Evolutionary conservation across 2,113 vertebrate genomes (phyloP).

Genomic region (Plestiodon gilberti): DNA sequence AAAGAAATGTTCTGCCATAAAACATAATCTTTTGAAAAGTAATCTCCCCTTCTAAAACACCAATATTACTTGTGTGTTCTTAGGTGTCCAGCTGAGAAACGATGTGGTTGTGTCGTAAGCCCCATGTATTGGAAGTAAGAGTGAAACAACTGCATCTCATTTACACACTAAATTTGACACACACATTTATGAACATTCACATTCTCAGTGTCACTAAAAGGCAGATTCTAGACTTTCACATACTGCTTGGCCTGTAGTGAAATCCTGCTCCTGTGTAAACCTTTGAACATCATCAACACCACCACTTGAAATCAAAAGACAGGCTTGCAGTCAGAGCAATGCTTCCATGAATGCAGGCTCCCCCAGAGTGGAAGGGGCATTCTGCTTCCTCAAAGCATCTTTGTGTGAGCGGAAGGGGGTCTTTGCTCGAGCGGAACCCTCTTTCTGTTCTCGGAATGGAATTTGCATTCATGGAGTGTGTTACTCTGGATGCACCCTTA

Average conservation of each 20-base stretch:
- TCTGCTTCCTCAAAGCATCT: no score
- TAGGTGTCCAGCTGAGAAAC: not conserved
- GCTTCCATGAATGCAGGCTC: no score
- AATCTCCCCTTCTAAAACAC: constrained; percentile 22
- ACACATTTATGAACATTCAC: not conserved
- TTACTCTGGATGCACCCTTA: not conserved
- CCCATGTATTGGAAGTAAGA: accelerated
- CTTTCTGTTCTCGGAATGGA: no score
- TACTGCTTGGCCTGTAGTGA: constrained; percentile 29
- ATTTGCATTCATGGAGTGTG: no score
- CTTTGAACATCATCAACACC: not conserved
- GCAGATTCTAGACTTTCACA: constrained; percentile 11
- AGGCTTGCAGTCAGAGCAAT: no score
- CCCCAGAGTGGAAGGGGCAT: no score
- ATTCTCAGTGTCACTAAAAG: not conserved
- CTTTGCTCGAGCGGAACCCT: no score
- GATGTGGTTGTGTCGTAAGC: constrained; percentile 17
- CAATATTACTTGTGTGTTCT: constrained; percentile 7
- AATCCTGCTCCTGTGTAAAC: not conserved
- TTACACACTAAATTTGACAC: not conserved
- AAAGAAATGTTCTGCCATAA: not conserved
- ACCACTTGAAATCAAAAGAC: not conserved
- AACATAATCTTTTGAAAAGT: constrained; percentile 1
- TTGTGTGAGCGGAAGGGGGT: no score
- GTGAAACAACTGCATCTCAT: not conserved